These are phyloP conservation scores for Oegoconia quadripuncta DNA, from an alignment of 2,888 invertebrate species.

Conservation along the genomic window DNA sequence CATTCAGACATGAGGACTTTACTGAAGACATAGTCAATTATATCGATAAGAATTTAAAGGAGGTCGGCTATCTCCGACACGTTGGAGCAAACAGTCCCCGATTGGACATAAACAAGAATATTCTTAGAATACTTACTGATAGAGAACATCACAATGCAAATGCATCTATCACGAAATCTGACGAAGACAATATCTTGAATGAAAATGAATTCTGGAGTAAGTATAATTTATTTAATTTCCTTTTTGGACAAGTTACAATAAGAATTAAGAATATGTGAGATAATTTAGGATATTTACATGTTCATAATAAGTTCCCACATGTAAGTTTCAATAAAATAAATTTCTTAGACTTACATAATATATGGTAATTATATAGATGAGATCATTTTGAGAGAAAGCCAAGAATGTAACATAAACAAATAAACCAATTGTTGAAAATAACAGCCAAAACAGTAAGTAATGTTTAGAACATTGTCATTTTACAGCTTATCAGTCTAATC, in stretches of 20 bases:
- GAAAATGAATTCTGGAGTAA: conserved; percentile 54
- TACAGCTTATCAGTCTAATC: too few relatives aligned
- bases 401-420: too few relatives aligned
- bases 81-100: background rate
- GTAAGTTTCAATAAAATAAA: too few relatives aligned
- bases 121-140: conserved; percentile 1
- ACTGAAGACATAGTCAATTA: conserved; percentile 27
- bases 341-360: too few relatives aligned
- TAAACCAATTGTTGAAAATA: too few relatives aligned
- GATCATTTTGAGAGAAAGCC: too few relatives aligned
- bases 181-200: conserved; percentile 20
- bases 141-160: background rate
- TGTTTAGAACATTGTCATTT: too few relatives aligned
- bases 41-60: conserved; percentile 32
- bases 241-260: background rate
- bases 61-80: conserved; percentile 34
- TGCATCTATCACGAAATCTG: conserved; percentile 6
- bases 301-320: too few relatives aligned
- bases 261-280: too few relatives aligned
- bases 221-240: conserved; percentile 13
- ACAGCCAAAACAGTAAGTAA: too few relatives aligned
- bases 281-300: too few relatives aligned
- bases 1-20: conserved; percentile 21
- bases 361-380: too few relatives aligned
- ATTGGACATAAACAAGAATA: background rate